Evolutionary conservation across 23 tunicate genomes (phyloP).

Genomic region (Diplosoma virens): DNA sequence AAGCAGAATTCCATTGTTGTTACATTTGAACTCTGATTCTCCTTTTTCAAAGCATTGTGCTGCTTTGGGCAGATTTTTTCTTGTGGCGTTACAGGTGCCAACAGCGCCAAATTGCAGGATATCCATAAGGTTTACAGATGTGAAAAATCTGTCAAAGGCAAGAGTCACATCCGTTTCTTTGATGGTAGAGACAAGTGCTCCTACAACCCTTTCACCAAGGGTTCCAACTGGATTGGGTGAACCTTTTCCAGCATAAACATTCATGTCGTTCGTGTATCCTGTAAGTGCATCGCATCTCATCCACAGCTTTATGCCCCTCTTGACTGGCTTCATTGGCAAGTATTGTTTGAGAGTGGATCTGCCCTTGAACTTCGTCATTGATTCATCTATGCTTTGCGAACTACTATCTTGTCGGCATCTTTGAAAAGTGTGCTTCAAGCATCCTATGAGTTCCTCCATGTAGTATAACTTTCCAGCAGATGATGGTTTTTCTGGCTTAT

Average conservation of each 20-base stretch:
- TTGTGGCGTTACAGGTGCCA: neutral
- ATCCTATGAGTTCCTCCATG: slow-evolving; percentile 13
- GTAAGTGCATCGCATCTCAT: slow-evolving; percentile 8
- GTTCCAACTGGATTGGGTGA: slow-evolving; percentile 8
- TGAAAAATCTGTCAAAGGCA: slow-evolving; percentile 29
- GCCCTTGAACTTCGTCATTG: slow-evolving; percentile 26
- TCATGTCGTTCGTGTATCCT: slow-evolving; percentile 14
- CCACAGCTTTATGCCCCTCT: slow-evolving; percentile 10
- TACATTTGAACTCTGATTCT: slow-evolving; percentile 22
- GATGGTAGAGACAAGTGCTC: slow-evolving; percentile 14
- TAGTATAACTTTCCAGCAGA: slow-evolving; percentile 21
- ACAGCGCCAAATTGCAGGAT: slow-evolving; percentile 12
- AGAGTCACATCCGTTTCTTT: slow-evolving; percentile 20
- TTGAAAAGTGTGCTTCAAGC: slow-evolving; percentile 16
- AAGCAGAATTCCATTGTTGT: neutral
- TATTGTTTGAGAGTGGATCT: slow-evolving; percentile 19
- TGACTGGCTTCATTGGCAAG: slow-evolving; percentile 21
- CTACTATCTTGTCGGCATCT: slow-evolving; percentile 17
- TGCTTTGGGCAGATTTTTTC: slow-evolving; percentile 20
- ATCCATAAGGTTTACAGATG: slow-evolving; percentile 21
- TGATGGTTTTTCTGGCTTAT: slow-evolving; percentile 21
- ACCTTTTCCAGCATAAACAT: slow-evolving; percentile 20
- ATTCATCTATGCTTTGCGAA: slow-evolving; percentile 17
- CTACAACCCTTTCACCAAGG: slow-evolving; percentile 21
- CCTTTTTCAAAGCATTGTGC: neutral